Evolutionary conservation across 1,140 invertebrate species (phyloP), one percentile per base, ranked within the genome.

Genomic region (Aphis craccivora): DNA sequence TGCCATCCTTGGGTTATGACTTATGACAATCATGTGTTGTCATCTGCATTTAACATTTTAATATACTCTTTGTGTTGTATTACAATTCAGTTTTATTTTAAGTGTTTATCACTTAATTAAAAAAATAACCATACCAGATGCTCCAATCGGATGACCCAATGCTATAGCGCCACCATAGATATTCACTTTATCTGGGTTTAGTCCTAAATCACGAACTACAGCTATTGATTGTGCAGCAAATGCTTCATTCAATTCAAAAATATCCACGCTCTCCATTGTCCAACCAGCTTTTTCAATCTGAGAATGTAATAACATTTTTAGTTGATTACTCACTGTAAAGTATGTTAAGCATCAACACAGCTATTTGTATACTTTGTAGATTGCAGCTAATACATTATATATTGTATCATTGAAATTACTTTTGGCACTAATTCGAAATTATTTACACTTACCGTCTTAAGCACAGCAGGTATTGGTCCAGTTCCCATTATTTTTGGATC

Each of bases 161-260:
- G 98, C 97, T 94, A 99, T 97, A 2, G 98, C 98, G 43, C 98
- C 98, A 45, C 98, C 98, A 95, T 96, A 96, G 1, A 98, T 95
- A 95, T 98, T 98, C 18, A 99, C 97, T 96, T 97, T 98, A 30
- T 95, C 95, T 0, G 95, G 92, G 95, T 98, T 96, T 93, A 98
- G 93, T 25, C 96, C 96, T 1, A 99, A 96, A 94, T 96, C 96
- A 91, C 96, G 95, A 2, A 97, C 93, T 51, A 97, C 97, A 43
- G 96, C 96, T 35, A 98, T 94, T 0, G 97, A 96, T 95, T 98
- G 97, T 25, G 96, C 96, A 30, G 98, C 97, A 95, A 98, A 98
- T 1, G 97, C 98, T 95, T 98, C 98, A 94, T 98, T 98, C 84
- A 99, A 95, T 96, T 99, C 98, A 95, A 97, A 98, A 5, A 98